A percentile compares a stretch with the other conserved stretches of the same genome.
Conservation (phyloP, 2,888 invertebrate species). For the Leptinotarsa tumamoca region DNA sequence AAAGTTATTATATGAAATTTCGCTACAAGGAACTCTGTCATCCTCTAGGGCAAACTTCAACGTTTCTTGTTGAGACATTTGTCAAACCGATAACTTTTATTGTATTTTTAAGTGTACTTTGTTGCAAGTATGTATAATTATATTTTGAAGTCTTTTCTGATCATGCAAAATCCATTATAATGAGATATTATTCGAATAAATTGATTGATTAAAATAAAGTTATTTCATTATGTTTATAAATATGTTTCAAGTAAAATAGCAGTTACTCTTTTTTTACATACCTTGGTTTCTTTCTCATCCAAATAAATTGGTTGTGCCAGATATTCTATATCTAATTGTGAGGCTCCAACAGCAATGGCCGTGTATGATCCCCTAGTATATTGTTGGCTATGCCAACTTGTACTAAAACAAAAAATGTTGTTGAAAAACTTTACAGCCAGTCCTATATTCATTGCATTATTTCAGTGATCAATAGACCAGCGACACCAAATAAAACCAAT, state of each 20-base stretch:
- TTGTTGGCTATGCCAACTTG: slow-evolving; percentile 88
- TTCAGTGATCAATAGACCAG: background rate
- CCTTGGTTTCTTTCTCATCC: slow-evolving; percentile 79
- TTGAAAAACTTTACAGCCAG: background rate
- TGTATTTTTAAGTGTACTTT: too few relatives aligned
- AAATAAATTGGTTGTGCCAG: slow-evolving; percentile 86
- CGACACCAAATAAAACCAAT: too few relatives aligned
- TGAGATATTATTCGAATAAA: too few relatives aligned
- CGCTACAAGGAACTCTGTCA: too few relatives aligned
- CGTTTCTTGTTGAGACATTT: too few relatives aligned
- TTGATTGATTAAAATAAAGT: too few relatives aligned
- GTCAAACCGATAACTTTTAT: too few relatives aligned
- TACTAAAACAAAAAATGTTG: slow-evolving; percentile 70
- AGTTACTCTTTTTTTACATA: slow-evolving; percentile 59
- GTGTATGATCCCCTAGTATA: slow-evolving; percentile 91
- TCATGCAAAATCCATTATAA: too few relatives aligned
- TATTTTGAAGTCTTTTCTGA: too few relatives aligned
- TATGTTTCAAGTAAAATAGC: background rate
- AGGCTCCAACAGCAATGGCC: slow-evolving; percentile 88
- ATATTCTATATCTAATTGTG: slow-evolving; percentile 88
- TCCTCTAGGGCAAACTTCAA: too few relatives aligned
- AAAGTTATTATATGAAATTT: too few relatives aligned
- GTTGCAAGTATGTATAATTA: too few relatives aligned
- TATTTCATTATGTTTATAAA: background rate
- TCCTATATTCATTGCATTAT: background rate